Evolutionary conservation across 2,113 vertebrate genomes (phyloP), one percentile per base, ranked within the genome.

Genomic region (Porphyrio hochstetteri): DNA sequence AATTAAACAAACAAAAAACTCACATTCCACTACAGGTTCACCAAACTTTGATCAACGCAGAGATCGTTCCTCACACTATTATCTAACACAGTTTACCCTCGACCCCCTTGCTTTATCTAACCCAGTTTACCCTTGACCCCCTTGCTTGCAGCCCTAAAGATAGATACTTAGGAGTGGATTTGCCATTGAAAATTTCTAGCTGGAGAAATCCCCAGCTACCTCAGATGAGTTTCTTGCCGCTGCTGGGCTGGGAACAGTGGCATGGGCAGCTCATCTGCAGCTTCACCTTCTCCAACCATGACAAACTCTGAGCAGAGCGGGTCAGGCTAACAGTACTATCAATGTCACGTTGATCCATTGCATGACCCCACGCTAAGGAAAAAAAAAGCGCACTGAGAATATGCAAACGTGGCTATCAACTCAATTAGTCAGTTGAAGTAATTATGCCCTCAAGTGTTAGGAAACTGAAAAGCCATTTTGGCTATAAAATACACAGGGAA

Each of bases 381-480:
- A 94, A 93, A 94, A 68, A 31, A 67, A 3, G 33, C 10, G 57
- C 69, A 70, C 35, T 23, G 28, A 92, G 60, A 57, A 17, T 48
- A 82, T 52, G n/a, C 53, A 94, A 56, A 92, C 85, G n/a, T 56
- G 71, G 57, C 53, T 76, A 90, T 86, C 38, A 88, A 71, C 33
- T 90, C 68, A 93, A 48, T 92, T 85, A 91, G 86, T 83, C 82
- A 85, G 69, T 61, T 88, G 81, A 91, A 7, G 18, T 82, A 93
- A 91, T 86, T 80, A 96, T 92, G 67, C 59, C 92, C 67, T 94
- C 36, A 95, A 94, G 65, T 64, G 88, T 86, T 85, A 88, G 27
- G 44, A 96, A 95, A 90, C 88, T 52, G 80, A 90, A 91, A 94
- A 95, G 65, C 28, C 76, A n/a, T 86, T 61, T 95, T 90, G 67